Evolutionary conservation across 2,113 vertebrate genomes (phyloP).

Genomic region (Oxygymnocypris stewartii): DNA sequence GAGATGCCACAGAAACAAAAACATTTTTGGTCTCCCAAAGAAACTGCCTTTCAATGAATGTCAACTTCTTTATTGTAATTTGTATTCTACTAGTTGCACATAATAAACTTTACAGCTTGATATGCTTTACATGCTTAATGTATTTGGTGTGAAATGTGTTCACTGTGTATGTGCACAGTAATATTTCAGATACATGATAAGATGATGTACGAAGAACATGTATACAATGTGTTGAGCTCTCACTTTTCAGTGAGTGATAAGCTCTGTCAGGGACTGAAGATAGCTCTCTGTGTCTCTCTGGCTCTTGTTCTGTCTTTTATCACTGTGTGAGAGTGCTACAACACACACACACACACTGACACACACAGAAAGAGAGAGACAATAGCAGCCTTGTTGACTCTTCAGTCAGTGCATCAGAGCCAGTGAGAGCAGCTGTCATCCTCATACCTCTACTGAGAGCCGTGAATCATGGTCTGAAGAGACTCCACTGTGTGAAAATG

Average conservation of each 20-base stretch:
- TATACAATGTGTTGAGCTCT: neutral
- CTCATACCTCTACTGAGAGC: neutral
- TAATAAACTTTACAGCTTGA: too few species aligned
- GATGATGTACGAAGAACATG: neutral
- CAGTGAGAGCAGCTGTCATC: conserved; percentile 35
- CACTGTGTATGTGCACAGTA: neutral
- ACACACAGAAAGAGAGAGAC: neutral
- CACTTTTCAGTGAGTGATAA: conserved; percentile 49
- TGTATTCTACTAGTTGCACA: too few species aligned
- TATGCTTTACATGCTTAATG: too few species aligned
- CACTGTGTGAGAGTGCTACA: conserved; percentile 22
- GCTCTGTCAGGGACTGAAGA: conserved; percentile 30
- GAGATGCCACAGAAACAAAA: too few species aligned
- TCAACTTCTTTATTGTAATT: too few species aligned
- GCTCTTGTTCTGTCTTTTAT: conserved; percentile 17
- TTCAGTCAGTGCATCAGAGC: conserved; percentile 37
- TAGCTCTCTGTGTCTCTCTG: conserved; percentile 5
- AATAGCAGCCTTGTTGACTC: conserved; percentile 45
- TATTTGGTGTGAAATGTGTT: neutral
- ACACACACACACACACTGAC: too few species aligned
- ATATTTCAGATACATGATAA: neutral
- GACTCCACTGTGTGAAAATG: conserved; percentile 5
- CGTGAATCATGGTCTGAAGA: neutral
- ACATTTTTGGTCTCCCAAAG: too few species aligned
- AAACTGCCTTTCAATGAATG: too few species aligned